These are phyloP conservation scores for Penaeus chinensis DNA, from an alignment of 1,140 invertebrate genomes.

Conservation along the genomic window DNA sequence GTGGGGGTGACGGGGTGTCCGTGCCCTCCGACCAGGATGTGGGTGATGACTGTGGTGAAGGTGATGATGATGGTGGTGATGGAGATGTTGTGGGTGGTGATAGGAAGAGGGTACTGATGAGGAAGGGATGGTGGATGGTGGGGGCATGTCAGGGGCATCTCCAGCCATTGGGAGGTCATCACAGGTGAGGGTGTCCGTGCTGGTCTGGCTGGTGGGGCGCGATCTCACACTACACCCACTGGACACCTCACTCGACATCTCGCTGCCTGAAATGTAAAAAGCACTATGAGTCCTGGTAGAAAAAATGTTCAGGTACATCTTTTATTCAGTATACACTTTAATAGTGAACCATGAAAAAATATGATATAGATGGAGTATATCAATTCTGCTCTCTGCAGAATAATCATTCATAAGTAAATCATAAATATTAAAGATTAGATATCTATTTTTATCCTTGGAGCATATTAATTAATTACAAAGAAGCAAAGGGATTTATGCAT, in stretches of 20 bases:
- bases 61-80: slow-evolving; percentile 21
- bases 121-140: slow-evolving; percentile 44
- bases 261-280: slow-evolving; percentile 60
- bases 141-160: slow-evolving; percentile 55
- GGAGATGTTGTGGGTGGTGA: slow-evolving; percentile 26
- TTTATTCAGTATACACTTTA: not conserved
- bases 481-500: too few species aligned
- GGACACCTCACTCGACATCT: slow-evolving; percentile 63
- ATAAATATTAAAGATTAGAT: too few species aligned
- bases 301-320: not conserved
- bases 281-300: not conserved
- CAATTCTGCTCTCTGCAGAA: too few species aligned
- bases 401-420: too few species aligned
- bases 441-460: too few species aligned
- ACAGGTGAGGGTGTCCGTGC: slow-evolving; percentile 64
- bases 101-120: slow-evolving; percentile 22
- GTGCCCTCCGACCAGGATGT: slow-evolving; percentile 37
- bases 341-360: too few species aligned
- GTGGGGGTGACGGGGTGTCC: slow-evolving; percentile 55
- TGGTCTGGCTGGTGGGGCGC: slow-evolving; percentile 63
- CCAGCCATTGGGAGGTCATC: slow-evolving; percentile 59
- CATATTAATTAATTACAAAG: too few species aligned
- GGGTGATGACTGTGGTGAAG: slow-evolving; percentile 47
- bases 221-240: slow-evolving; percentile 64
- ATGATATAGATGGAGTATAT: too few species aligned